Evolutionary conservation across 2,797 vertebrate genomes (phyloP), one percentile per base, ranked within the genome.

Genomic region (Channallabes apus): DNA sequence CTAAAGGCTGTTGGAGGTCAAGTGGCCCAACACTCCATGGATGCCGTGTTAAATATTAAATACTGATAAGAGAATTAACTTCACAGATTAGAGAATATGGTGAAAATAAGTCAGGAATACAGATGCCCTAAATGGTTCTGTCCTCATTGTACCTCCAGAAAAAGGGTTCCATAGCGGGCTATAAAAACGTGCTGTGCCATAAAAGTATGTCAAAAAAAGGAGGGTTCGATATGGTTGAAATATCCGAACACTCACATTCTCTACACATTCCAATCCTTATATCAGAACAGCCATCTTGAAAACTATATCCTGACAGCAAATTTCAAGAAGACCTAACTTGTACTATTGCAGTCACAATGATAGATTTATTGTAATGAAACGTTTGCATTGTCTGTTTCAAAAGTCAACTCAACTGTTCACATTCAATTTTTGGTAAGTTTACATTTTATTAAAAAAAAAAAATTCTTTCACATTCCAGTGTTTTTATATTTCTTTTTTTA

Each of bases 381-480:
- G 6, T 46, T 64, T 64, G 20, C 38, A 41, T 75, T n/a, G 4
- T 32, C 17, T 2, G 6, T 59, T 69, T 51, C n/a, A 67, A 62
- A 72, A 22, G 17, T 22, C 61, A 80, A 80, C 38, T 61, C 14
- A 76, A 86, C 69, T 54, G 65, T 18, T 73, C 80, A 76, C 84
- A 12, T 51, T 72, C 15, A 3, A n/a, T 76, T 83, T 51, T 84
- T 83, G 68, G 56, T 75, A 87, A 38, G 73, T 86, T 89, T 88
- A 78, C 65, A 61, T 86, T 89, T 87, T 89, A 85, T 88, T 89
- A 6, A 73, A 73, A 73, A 46, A 72, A 72, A 54, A 51, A 20
- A 89, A 94, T 78, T 68, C 84, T 91, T 92, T 91, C 89, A 94
- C 93, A 95, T 94, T 95, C 94, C 94, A 96, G 94, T 95, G 94